A percentile compares a stretch with the other conserved stretches of the same genome.
These are phyloP conservation scores for Syngnathus scovelli DNA, from an alignment of 2,113 vertebrate species.

Conservation along the genomic window DNA sequence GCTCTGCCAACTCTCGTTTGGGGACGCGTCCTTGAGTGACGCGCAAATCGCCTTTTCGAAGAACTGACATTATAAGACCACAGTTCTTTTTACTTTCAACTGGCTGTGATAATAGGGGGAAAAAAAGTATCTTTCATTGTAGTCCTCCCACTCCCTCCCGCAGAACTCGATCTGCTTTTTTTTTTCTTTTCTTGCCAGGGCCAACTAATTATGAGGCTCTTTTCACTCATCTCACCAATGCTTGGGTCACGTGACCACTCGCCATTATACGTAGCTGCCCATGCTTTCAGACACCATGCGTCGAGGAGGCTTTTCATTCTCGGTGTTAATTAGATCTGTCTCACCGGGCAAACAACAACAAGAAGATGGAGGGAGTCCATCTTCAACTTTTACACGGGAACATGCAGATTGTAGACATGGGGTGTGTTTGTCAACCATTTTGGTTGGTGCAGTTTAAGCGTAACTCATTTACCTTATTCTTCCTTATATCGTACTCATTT, in stretches of 20 bases:
- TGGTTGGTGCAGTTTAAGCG: neutral
- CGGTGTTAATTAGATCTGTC: neutral
- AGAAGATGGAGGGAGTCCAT: neutral
- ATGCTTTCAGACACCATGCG: neutral
- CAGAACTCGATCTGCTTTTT: neutral
- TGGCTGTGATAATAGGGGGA: neutral
- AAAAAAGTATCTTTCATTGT: neutral
- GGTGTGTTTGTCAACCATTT: neutral
- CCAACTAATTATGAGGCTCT: neutral
- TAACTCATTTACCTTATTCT: neutral
- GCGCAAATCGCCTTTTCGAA: constrained; percentile 1
- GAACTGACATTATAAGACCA: neutral
- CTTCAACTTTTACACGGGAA: neutral
- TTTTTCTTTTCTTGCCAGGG: neutral
- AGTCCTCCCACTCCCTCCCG: neutral
- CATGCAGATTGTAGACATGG: neutral
- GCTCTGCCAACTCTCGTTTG: neutral
- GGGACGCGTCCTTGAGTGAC: neutral
- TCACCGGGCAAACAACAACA: neutral
- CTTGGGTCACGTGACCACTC: neutral
- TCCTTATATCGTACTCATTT: neutral
- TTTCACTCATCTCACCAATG: neutral
- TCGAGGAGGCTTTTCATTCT: neutral
- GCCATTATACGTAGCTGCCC: neutral
- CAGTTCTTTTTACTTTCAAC: constrained; percentile 2